phyloP scores from a whole-genome alignment of 2,888 invertebrate genomes.

The Pandemis cinnamomeana region DNA sequence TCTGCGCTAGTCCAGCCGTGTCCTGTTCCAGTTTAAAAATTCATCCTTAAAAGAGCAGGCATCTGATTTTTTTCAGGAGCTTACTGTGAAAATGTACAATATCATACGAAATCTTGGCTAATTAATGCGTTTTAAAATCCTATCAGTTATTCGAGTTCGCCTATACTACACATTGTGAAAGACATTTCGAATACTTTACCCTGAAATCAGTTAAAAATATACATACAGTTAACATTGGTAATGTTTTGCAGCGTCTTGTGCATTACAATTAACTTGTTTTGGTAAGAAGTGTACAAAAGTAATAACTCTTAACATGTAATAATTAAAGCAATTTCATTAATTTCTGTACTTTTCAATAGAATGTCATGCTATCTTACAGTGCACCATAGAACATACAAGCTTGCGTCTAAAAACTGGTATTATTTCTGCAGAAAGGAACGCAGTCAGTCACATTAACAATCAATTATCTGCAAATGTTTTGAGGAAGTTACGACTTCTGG shows the following conservation, averaged over 20 bases:
- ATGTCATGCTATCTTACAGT: constrained; percentile 24
- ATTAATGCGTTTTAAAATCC: neutral
- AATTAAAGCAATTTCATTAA: constrained; percentile 40
- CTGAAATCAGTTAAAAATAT: neutral
- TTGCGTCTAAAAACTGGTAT: too few species aligned
- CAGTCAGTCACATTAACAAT: neutral
- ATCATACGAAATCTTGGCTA: too few species aligned
- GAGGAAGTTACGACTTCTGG: neutral
- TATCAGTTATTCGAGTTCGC: neutral
- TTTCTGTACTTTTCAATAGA: constrained; percentile 7
- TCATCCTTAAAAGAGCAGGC: too few species aligned
- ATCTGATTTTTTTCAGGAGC: too few species aligned
- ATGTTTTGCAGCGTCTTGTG: neutral
- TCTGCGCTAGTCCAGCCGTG: neutral
- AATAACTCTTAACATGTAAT: constrained; percentile 11
- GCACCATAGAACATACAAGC: neutral
- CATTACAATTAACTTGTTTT: neutral
- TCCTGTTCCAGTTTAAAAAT: too few species aligned
- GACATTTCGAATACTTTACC: neutral
- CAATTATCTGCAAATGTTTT: neutral
- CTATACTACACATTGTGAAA: neutral
- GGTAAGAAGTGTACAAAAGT: constrained; percentile 8
- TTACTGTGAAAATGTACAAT: neutral
- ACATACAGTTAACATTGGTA: constrained; percentile 4
- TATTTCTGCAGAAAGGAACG: neutral